Conservation (phyloP, 2,888 invertebrate species). For the Sinodicranocentrus sp. region DNA sequence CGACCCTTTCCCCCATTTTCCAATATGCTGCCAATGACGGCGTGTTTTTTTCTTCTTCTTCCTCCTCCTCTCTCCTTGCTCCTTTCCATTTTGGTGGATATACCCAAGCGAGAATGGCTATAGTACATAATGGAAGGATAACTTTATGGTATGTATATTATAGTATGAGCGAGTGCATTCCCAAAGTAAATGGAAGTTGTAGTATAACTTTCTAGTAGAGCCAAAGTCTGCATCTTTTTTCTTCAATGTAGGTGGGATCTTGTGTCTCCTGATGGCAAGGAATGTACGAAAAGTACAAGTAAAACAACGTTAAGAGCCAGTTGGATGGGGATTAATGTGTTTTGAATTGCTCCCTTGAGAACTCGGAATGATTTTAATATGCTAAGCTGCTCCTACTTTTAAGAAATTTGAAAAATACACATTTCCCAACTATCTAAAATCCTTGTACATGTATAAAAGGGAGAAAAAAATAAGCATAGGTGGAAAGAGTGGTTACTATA, state of each 20-base stretch:
- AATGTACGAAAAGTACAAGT: background rate
- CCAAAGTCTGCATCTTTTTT: constrained; percentile 21
- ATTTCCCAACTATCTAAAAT: constrained; percentile 8
- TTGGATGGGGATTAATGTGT: constrained; percentile 69
- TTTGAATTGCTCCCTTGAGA: constrained; percentile 67
- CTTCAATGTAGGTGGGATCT: constrained; percentile 1
- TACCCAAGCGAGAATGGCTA: background rate
- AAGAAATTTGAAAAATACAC: constrained; percentile 65
- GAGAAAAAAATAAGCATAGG: no score
- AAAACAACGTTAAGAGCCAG: constrained; percentile 64
- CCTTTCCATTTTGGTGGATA: background rate
- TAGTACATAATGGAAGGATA: background rate
- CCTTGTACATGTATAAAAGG: no score
- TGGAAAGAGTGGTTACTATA: no score
- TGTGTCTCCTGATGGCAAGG: background rate
- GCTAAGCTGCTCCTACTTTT: constrained; percentile 66
- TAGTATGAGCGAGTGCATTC: background rate
- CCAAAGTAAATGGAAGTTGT: no score
- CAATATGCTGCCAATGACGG: constrained; percentile 56
- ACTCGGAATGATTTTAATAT: constrained; percentile 66
- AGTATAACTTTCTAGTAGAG: no score
- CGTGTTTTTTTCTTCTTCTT: background rate
- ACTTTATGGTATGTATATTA: background rate
- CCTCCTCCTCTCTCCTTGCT: background rate
- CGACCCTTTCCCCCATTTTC: constrained; percentile 56